Evolutionary conservation across 53 echinoderm and acorn worm genomes (phyloP), one percentile per base, ranked within the genome.

Genomic region (Henricia sp.): DNA sequence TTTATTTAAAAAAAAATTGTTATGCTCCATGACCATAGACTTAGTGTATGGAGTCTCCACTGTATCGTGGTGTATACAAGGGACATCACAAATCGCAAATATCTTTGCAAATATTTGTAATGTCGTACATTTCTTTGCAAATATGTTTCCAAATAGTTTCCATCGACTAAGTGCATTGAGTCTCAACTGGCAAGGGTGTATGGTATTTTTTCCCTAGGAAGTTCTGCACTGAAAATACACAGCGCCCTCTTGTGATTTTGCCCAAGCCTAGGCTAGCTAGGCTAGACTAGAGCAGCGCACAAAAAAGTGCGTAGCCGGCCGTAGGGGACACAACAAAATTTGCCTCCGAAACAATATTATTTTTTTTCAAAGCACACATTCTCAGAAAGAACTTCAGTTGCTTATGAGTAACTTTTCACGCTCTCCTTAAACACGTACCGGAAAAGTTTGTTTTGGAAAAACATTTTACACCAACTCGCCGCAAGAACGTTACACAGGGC

Each of bases 391-490:
- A n/a, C n/a, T n/a, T n/a, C n/a, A n/a, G 10, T 68, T 10, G 37
- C 20, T 20, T n/a, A 20, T 26, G 0, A 3, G 0, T 16, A 17
- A 23, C 17, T 0, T 71, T 21, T 28, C 16, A 21, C 3, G 28
- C 27, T 27, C 11, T 3, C 16, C 25, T 21, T 6, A 27, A 0
- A 50, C 44, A 13, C 43, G 40, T 58, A 58, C 76, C 76, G 25
- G 41, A 27, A 27, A 57, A 26, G 34, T 21, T 30, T 20, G 62
- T 20, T 5, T 19, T 1, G 20, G 80, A 46, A 48, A 63, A 33
- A 46, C 42, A 80, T 46, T 64, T 80, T 24, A 64, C 32, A 35
- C 44, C 50, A 30, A 80, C 32, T 3, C 33, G 80, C 14, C 63
- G 48, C 8, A 62, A 38, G 64, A 64, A 40, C 1, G 43, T 4